These are phyloP conservation scores for Anarhynchus alexandrinus DNA, from an alignment of 2,113 vertebrate species.

Conservation along the genomic window DNA sequence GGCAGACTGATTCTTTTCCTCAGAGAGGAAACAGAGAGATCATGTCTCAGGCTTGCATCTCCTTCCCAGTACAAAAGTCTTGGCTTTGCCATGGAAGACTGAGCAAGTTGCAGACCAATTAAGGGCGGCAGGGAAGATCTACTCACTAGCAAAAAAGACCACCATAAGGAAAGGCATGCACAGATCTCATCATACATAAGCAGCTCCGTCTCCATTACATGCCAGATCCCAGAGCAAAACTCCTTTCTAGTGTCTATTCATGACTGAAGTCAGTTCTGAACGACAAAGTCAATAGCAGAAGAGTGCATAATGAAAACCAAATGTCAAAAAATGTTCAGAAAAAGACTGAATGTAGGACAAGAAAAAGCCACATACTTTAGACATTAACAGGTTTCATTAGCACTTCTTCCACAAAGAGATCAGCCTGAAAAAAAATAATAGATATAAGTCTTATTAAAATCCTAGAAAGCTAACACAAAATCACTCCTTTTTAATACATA, in stretches of 20 bases:
- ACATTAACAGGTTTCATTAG: neutral
- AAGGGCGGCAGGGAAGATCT: neutral
- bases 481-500: neutral
- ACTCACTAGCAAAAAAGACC: neutral
- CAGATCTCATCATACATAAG: neutral
- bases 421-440: neutral
- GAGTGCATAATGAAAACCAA: neutral
- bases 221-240: neutral
- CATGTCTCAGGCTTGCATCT: fast-evolving
- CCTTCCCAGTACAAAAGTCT: neutral
- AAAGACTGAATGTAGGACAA: neutral
- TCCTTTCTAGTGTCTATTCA: neutral
- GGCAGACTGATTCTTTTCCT: neutral
- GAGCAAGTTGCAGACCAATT: neutral
- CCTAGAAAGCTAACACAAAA: neutral
- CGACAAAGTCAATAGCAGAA: neutral
- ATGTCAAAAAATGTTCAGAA: neutral
- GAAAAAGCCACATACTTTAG: neutral
- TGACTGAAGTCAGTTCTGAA: neutral
- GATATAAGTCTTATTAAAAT: neutral
- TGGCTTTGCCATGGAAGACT: neutral
- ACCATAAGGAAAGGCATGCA: neutral
- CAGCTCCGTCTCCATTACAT: neutral
- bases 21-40: neutral
- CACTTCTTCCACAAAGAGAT: neutral